Evolutionary conservation across 2,888 invertebrate species (phyloP), one percentile per base, ranked within the genome.

Genomic region (Andrena dorsata): DNA sequence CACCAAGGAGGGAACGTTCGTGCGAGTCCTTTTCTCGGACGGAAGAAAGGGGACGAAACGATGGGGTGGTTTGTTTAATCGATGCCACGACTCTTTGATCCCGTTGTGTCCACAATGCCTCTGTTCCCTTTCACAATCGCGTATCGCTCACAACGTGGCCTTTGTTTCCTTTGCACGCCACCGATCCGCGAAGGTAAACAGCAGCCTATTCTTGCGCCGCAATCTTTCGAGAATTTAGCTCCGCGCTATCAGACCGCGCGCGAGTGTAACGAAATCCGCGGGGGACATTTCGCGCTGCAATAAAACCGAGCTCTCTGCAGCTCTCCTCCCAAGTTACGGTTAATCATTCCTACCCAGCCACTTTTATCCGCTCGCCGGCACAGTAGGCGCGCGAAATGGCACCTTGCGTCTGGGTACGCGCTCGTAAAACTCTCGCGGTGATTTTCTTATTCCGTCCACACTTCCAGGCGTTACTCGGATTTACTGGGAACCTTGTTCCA

Each of bases 61-160:
- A 66, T 63, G 68, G 91, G 91, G 89, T 88, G 88, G 91, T 92
- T 93, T 93, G 93, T 93, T 93, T 93, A 92, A 92, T 93, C 93
- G 92, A 93, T 93, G 93, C 89, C 87, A 71, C 88, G 84, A 86
- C 88, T 86, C 87, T 88, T 88, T 86, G 88, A 90, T 90, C 90
- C 90, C 89, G 87, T 85, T 86, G 77, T 84, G 76, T 73, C 84
- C 84, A 83, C 83, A 60, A 47, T 28, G 60, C 35, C 23, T 70
- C 49, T 49, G 73, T 74, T 70, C 71, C 53, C 63, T 69, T 72
- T 76, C 78, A 63, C 73, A 35, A 61, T 75, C 53, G 70, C 66
- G 70, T 65, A 72, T 64, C 76, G 2, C 51, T 68, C 70, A 78
- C 74, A 82, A 82, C 80, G 77, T 49, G 66, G 35, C 53, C 71